These are phyloP conservation scores for Tyrannus savana DNA, from an alignment of 2,113 vertebrate genomes.

Conservation along the genomic window DNA sequence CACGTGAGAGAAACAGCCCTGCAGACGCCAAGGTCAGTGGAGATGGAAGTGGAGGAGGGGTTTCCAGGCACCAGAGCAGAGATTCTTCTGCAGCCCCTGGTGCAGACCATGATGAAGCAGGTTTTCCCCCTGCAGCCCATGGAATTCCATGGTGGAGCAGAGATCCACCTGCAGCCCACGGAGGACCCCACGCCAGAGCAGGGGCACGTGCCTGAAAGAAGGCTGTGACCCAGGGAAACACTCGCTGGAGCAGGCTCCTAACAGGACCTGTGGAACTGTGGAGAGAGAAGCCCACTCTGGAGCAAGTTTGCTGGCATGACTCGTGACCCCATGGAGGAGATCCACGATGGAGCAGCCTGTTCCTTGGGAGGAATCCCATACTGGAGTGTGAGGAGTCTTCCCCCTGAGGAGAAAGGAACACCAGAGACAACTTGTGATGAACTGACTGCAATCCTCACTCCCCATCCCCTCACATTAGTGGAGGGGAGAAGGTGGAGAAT, in stretches of 20 bases:
- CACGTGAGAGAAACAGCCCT: not conserved
- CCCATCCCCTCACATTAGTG: not conserved
- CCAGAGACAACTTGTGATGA: not conserved
- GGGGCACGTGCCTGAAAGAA: not conserved
- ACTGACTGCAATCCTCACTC: not conserved
- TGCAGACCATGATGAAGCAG: not conserved
- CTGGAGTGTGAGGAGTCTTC: not conserved
- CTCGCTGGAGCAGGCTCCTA: not conserved
- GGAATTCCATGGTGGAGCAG: not conserved
- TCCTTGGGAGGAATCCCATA: not conserved
- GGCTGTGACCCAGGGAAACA: not conserved
- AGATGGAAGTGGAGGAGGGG: not conserved
- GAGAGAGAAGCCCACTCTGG: not conserved
- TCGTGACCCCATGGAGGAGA: not conserved
- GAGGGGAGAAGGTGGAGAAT: not conserved
- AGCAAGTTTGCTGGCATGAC: not conserved
- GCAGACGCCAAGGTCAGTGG: not conserved
- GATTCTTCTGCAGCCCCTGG: not conserved
- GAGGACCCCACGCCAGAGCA: not conserved
- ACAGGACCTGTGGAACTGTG: not conserved
- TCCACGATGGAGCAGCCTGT: not conserved
- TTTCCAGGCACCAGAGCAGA: not conserved
- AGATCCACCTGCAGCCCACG: not conserved
- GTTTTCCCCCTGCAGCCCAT: not conserved
- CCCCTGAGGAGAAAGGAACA: not conserved